Percentiles rank a stretch among this genome's conserved stretches.
Evolutionary conservation across 2,888 invertebrate genomes (phyloP).

Genomic region (Xanthia togata): DNA sequence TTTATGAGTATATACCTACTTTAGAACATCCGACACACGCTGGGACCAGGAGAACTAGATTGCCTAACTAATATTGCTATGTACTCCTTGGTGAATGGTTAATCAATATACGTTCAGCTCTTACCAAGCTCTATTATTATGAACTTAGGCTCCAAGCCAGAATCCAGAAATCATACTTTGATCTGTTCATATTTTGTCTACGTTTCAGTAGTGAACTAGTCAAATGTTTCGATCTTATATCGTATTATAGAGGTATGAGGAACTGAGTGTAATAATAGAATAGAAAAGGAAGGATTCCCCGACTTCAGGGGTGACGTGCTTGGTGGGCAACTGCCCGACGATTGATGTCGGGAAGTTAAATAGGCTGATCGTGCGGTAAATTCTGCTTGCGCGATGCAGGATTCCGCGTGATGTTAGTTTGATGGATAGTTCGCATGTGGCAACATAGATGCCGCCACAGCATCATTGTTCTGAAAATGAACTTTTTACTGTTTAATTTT

Average conservation of each 20-base stretch:
- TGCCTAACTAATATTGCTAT: slow-evolving; percentile 2
- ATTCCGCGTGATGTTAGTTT: too few relatives aligned
- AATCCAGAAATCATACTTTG: neutral
- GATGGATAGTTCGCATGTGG: too few relatives aligned
- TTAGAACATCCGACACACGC: neutral
- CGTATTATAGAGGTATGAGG: too few relatives aligned
- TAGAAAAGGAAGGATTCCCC: too few relatives aligned
- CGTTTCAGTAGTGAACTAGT: neutral
- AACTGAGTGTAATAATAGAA: too few relatives aligned
- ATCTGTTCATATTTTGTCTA: neutral
- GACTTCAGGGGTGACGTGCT: too few relatives aligned
- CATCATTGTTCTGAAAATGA: too few relatives aligned
- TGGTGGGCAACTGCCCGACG: too few relatives aligned
- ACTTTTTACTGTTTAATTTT: neutral
- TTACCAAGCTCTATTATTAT: slow-evolving; percentile 2
- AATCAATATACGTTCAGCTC: slow-evolving; percentile 29
- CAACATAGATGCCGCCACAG: too few relatives aligned
- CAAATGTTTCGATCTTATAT: neutral
- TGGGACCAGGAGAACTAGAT: slow-evolving; percentile 11
- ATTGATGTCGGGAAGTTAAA: too few relatives aligned
- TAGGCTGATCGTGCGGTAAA: too few relatives aligned
- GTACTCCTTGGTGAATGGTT: slow-evolving; percentile 22
- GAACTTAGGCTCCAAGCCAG: slow-evolving; percentile 18
- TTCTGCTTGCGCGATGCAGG: too few relatives aligned
- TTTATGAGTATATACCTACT: neutral